A percentile compares a stretch with the other conserved stretches of the same genome.
These are phyloP conservation scores for Chiloscyllium punctatum DNA, from an alignment of 2,797 vertebrate genomes.

Conservation along the genomic window DNA sequence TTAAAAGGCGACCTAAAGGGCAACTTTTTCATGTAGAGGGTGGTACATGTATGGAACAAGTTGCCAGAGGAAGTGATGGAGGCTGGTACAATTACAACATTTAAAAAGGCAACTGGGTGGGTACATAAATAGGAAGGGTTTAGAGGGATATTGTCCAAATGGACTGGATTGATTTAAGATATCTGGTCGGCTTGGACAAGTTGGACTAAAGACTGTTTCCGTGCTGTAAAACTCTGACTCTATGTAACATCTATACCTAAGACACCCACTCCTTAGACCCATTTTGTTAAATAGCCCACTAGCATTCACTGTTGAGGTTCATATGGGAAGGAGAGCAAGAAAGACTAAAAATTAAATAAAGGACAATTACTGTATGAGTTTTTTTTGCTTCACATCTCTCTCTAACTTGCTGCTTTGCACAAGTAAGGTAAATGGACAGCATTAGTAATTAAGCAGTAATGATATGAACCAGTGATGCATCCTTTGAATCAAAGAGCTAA, in stretches of 20 bases:
- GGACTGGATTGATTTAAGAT: too few species aligned
- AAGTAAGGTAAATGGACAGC: background rate
- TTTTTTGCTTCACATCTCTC: background rate
- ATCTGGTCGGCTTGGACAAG: too few species aligned
- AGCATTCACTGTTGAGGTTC: background rate
- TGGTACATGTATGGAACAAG: too few species aligned
- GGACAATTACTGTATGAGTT: background rate
- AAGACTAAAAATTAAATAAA: background rate
- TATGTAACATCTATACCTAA: background rate
- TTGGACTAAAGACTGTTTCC: too few species aligned
- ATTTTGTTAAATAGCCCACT: background rate
- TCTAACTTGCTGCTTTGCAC: background rate
- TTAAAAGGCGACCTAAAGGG: too few species aligned
- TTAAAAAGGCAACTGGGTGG: too few species aligned
- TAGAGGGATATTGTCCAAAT: too few species aligned
- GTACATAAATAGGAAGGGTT: too few species aligned
- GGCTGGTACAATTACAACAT: too few species aligned
- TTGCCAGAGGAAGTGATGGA: too few species aligned
- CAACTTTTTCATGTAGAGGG: too few species aligned
- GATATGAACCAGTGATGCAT: conserved; percentile 57
- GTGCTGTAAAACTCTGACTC: too few species aligned
- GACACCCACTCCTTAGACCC: background rate
- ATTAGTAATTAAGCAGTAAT: conserved; percentile 56
- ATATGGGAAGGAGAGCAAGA: background rate
- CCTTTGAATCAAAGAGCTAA: conserved; percentile 70